Evolutionary conservation across 53 echinoderm and acorn worm genomes (phyloP), one percentile per base, ranked within the genome.

Genomic region (Mesocentrotus franciscanus): DNA sequence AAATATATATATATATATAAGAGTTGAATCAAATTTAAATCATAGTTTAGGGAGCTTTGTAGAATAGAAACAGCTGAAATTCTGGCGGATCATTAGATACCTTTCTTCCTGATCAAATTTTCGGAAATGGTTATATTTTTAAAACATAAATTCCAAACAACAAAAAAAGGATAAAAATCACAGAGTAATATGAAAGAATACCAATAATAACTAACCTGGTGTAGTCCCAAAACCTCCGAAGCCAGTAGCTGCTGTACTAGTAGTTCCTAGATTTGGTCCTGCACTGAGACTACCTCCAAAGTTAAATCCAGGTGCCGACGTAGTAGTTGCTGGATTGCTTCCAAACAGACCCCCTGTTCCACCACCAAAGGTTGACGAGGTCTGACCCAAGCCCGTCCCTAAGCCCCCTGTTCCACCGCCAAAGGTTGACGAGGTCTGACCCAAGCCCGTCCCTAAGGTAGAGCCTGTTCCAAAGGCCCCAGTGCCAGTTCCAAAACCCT

Each of bases 281-380:
- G 99, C 99, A 94, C 99, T 99, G n/a, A 99, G 70, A 76, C 99
- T 99, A 33, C 99, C 99, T 33, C 97, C 96, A 96, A 97, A 96
- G 93, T 93, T 94, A 13, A 96, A 84, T 13, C 75, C 92, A 33
- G 94, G 55, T 18, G 97, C 74, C 15, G 96, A 78, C 32, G 97
- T 95, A 24, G 95, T 92, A 13, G 97, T 92, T 9, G 97, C 94
- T 62, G 96, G 95, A 17, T 96, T 90, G 30, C 94, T 95, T 10
- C 98, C 97, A 91, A 98, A 96, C 18, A 96, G 95, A 71, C 97
- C 95, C 8, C 70, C 75, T 18, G 95, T 78, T 17, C 93, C 92
- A 39, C 96, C 84, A 71, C 97, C 97, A 95, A 97, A 97, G 33
- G 94, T 76, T 18, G 95, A 92, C 26, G 97, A 96, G 42, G 96